phyloP scores from a whole-genome alignment of 2,113 vertebrate genomes.

The Plecotus auritus region DNA sequence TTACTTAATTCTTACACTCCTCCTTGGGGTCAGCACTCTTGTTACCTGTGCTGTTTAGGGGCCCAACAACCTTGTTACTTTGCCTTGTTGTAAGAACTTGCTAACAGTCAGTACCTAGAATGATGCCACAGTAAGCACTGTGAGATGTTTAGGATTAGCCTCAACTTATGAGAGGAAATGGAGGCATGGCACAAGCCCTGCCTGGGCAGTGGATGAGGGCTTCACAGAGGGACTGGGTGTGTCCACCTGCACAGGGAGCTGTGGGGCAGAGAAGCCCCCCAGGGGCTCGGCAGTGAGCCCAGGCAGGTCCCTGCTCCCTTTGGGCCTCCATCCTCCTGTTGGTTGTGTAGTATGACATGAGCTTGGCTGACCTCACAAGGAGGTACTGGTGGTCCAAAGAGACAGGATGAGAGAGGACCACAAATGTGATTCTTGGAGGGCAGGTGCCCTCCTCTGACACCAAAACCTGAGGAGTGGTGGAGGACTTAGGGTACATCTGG shows the following conservation, averaged over 20 bases:
- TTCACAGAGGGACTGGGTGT: not conserved
- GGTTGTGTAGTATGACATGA: accelerated
- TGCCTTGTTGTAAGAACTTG: not conserved
- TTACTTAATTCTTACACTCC: accelerated
- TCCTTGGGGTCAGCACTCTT: too few species aligned
- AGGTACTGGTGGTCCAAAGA: not conserved
- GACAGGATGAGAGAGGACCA: not conserved
- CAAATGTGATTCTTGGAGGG: not conserved
- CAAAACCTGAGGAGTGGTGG: not conserved
- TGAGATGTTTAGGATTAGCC: accelerated
- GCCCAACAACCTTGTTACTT: not conserved
- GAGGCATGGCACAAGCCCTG: accelerated
- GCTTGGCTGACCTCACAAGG: not conserved
- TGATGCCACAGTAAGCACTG: accelerated
- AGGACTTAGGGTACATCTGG: too few species aligned
- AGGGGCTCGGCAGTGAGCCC: not conserved
- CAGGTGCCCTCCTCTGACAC: not conserved
- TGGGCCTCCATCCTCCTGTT: not conserved
- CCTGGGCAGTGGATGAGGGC: not conserved
- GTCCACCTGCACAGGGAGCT: not conserved
- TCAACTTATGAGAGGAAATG: accelerated
- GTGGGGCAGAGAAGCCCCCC: not conserved
- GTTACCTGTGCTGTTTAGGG: not conserved
- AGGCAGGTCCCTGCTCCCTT: not conserved
- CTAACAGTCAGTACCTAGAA: not conserved